These are phyloP conservation scores for Pangasius mekongensis DNA, from an alignment of 2,797 vertebrate species.

Conservation along the genomic window DNA sequence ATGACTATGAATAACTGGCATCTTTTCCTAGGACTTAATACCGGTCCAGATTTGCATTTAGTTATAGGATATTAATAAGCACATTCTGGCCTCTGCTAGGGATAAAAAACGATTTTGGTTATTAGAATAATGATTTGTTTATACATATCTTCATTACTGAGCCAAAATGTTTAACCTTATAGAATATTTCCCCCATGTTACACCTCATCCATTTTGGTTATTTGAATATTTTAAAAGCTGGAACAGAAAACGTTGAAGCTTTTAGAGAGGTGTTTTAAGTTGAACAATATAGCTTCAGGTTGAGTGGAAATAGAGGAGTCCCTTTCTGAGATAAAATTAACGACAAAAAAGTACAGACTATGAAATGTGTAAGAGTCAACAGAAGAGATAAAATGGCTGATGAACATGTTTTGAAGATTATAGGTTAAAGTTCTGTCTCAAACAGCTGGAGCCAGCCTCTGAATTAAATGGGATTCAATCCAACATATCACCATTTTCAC, in stretches of 20 bases:
- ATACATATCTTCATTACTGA: background rate
- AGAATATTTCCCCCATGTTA: no score
- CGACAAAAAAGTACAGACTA: background rate
- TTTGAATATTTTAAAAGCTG: background rate
- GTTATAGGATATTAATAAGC: constrained; percentile 32
- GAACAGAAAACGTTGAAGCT: background rate
- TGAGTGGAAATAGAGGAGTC: background rate
- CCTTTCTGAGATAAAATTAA: background rate
- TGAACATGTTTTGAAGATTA: background rate
- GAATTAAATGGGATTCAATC: background rate
- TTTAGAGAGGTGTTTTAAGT: background rate
- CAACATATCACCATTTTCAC: background rate
- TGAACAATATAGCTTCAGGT: background rate
- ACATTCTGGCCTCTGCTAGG: constrained; percentile 6
- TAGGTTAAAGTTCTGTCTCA: background rate
- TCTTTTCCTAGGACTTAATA: background rate
- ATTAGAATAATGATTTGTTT: constrained; percentile 1
- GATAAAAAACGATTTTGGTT: background rate
- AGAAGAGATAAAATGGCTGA: background rate
- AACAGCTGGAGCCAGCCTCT: no score
- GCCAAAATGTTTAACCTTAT: background rate
- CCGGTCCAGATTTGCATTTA: background rate
- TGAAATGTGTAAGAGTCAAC: constrained; percentile 4
- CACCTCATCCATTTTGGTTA: background rate
- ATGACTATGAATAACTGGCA: constrained; percentile 12